Percentiles rank a stretch among this genome's conserved stretches.
Conservation (phyloP, 2,113 vertebrate genomes). For the Noturus placidus region DNA sequence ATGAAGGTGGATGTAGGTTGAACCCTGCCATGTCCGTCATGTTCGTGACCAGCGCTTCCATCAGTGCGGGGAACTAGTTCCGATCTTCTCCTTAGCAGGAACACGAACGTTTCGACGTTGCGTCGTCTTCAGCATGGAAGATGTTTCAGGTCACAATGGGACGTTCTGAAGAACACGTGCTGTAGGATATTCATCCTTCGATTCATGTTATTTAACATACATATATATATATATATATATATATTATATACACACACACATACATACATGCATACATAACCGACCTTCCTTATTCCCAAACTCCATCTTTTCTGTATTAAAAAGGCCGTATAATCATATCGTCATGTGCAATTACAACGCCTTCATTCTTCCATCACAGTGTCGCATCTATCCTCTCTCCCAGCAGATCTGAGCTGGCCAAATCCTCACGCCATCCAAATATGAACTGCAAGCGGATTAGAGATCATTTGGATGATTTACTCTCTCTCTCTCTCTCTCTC, state of each 20-base stretch:
- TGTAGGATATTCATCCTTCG: no score
- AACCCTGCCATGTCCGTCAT: no score
- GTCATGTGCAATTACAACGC: not conserved
- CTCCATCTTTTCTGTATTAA: not conserved
- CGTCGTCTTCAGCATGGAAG: not conserved
- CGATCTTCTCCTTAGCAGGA: no score
- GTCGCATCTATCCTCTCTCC: not conserved
- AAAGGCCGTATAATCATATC: no score
- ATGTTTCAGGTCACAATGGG: no score
- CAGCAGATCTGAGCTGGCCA: not conserved
- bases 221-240: no score
- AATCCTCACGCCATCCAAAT: not conserved
- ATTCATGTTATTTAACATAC: no score
- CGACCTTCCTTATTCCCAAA: not conserved
- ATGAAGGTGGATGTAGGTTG: not conserved
- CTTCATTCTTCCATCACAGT: not conserved
- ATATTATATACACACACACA: no score
- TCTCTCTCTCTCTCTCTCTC: not conserved
- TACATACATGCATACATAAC: no score
- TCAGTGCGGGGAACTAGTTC: no score
- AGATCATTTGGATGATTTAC: slow-evolving; percentile 24
- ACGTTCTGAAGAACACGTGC: not conserved
- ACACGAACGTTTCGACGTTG: not conserved
- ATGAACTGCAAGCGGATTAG: not conserved
- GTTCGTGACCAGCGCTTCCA: no score